Base-by-base conservation (phyloP, 2,113 vertebrate species). In the Barbus barbus region DNA sequence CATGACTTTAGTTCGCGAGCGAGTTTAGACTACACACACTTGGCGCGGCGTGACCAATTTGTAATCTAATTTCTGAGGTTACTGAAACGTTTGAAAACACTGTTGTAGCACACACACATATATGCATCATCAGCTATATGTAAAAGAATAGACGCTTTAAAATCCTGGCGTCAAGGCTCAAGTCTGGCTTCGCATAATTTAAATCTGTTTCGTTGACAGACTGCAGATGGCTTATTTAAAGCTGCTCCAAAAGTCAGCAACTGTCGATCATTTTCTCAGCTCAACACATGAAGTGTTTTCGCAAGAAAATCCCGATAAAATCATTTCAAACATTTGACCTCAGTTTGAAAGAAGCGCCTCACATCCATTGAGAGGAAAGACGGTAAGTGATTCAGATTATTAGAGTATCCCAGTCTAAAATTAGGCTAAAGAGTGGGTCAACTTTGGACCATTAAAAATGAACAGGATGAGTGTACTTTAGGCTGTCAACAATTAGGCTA, bases 231-330 rank as follows among this genome's bases (percentile, higher is more conserved):
- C 78, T 67, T n/a, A 67, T 48, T 67, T 67, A 31, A 67, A 67
- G 12, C 38, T 22, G 41, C 78, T 22, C 4, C 38, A 67, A 33
- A 80, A 46, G 41, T 67, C 78, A 78, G 24, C 41, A 48, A 48
- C 60, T 67, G 78, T 65, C 60, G 65, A 51, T 67, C 78, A 80
- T 67, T 33, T 80, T 58, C 31, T 80, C 26, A 33, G 78, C 26
- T 33, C 24, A 48, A 48, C n/a, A 48, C 78, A 63, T 20, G 56
- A 67, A 22, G 60, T 16, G 22, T 80, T 80, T 80, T 48, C 9
- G 5, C 77, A 48, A 31, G 60, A 41, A 79, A 79, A 28, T 65
- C 72, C 24, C 46, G 60, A 80, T 80, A 33, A 24, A 79, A 67
- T 80, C 2, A 31, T 31, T 80, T 67, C 24, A 80, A 63, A 46